Conservation (phyloP, 1,140 invertebrate genomes). For the Ostrea denselamellosa region DNA sequence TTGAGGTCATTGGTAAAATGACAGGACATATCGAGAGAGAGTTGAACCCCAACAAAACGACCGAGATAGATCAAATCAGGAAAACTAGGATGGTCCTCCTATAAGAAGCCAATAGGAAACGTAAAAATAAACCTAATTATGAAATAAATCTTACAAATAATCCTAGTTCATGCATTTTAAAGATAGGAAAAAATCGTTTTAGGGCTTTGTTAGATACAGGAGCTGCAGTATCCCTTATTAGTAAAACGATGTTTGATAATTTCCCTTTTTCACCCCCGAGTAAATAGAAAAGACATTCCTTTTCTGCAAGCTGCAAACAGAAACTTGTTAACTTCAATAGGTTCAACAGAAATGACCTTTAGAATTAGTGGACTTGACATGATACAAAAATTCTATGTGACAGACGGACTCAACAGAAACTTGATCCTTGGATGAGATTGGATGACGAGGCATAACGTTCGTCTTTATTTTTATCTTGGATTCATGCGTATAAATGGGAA, state of each 20-base stretch:
- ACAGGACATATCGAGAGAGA: no score
- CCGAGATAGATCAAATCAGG: constrained; percentile 49
- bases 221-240: background rate
- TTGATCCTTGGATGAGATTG: constrained; percentile 48
- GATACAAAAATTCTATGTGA: background rate
- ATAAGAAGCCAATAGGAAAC: no score
- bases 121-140: background rate
- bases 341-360: background rate
- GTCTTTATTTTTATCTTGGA: no score
- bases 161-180: no score
- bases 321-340: background rate
- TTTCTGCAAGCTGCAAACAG: background rate
- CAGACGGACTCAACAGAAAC: constrained; percentile 44
- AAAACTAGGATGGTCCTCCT: background rate
- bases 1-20: no score
- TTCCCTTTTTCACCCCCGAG: background rate
- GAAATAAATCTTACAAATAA: no score
- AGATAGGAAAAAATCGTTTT: background rate
- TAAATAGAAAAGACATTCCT: background rate
- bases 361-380: background rate
- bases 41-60: constrained; percentile 39
- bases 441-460: constrained; percentile 9
- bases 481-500: constrained; percentile 37
- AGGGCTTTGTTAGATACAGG: background rate
- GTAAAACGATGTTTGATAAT: background rate